Percentiles rank a stretch among this genome's conserved stretches.
These are phyloP conservation scores for Epiblema foenella DNA, from an alignment of 2,888 invertebrate genomes.

Conservation along the genomic window DNA sequence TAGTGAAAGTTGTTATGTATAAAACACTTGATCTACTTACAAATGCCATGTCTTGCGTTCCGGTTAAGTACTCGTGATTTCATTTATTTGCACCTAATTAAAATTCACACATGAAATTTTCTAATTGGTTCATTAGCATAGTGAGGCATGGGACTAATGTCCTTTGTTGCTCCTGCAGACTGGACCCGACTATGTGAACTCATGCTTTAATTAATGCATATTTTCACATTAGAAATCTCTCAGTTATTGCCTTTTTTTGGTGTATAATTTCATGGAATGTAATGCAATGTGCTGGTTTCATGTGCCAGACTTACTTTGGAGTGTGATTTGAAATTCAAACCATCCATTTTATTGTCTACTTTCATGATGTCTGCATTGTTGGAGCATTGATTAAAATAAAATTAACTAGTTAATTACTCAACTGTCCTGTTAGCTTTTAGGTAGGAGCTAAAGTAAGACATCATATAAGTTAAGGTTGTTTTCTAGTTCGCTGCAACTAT, in stretches of 20 bases:
- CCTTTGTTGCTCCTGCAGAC: conserved; percentile 33
- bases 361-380: conserved; percentile 45
- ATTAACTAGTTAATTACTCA: conserved; percentile 33
- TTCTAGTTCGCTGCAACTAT: neutral
- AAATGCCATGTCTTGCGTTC: conserved; percentile 85
- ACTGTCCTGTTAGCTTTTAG: conserved; percentile 19
- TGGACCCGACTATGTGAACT: conserved; percentile 12
- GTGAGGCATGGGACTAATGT: conserved; percentile 46
- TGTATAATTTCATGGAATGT: conserved; percentile 47
- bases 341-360: conserved; percentile 48
- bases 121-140: conserved; percentile 81
- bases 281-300: conserved; percentile 45
- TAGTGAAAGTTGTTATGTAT: conserved; percentile 86
- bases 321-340: conserved; percentile 50
- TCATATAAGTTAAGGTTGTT: neutral
- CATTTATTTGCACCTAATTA: conserved; percentile 83
- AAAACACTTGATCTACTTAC: conserved; percentile 85
- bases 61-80: conserved; percentile 85
- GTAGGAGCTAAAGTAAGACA: neutral
- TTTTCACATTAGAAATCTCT: conserved; percentile 47
- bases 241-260: conserved; percentile 46
- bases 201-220: conserved; percentile 42
- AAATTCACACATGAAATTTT: conserved; percentile 84
- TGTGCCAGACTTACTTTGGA: conserved; percentile 48
- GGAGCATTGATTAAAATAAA: conserved; percentile 40